Evolutionary conservation across 2,888 invertebrate genomes (phyloP).

Genomic region (Tipula lateralis): DNA sequence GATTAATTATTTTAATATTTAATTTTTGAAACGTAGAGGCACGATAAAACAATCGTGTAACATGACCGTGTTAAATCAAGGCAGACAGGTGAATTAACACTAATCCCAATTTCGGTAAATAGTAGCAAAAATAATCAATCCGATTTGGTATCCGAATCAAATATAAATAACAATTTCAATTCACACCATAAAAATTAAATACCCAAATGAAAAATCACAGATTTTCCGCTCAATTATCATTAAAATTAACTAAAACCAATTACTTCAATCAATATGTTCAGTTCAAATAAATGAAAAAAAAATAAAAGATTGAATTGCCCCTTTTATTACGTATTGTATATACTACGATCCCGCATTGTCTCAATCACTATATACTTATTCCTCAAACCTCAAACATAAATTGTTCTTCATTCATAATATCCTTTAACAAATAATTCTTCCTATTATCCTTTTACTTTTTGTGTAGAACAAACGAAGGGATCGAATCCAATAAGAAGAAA

Average conservation of each 20-base stretch:
- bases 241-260: not conserved
- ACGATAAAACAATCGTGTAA: no score
- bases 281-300: not conserved
- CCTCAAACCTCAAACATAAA: not conserved
- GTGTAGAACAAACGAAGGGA: not conserved
- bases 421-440: not conserved
- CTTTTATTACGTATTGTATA: not conserved
- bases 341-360: not conserved
- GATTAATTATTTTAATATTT: no score
- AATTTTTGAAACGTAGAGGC: no score
- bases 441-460: not conserved
- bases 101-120: no score
- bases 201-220: not conserved
- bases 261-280: slow-evolving; percentile 3
- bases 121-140: no score
- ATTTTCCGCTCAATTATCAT: not conserved
- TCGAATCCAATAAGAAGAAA: not conserved
- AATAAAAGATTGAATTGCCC: not conserved
- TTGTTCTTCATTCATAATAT: not conserved
- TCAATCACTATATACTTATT: not conserved
- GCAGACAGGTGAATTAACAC: no score
- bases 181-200: not conserved
- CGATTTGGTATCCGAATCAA: no score
- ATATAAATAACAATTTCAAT: no score
- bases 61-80: no score